Base-by-base conservation (phyloP, 2,797 vertebrate genomes). In the Mareca strepera region DNA sequence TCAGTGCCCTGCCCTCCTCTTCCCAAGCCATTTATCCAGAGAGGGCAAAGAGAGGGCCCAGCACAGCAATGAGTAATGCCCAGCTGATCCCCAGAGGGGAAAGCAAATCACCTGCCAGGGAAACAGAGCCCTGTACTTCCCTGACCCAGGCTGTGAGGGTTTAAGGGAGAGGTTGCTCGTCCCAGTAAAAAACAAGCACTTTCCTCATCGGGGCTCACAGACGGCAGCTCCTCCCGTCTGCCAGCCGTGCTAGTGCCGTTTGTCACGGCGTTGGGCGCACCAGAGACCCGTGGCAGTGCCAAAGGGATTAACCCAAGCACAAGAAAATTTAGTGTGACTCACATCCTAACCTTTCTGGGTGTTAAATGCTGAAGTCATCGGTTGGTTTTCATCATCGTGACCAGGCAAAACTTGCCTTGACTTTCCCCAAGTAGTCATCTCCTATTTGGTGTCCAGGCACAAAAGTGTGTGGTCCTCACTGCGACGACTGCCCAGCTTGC, bases 31-130 rank as follows among this genome's bases (percentile, higher is more conserved):
- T 96, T 87, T 50, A 33, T 96, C 8, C 75, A 68, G 66, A 92
- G 28, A 83, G 89, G 79, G 73, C 76, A 81, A 12, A 48, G 73
- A 89, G 22, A 63, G 79, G 58, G 43, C 66, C 53, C 76, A 79
- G 84, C 63, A 72, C 53, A 96, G 43, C 79, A 80, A 12, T 92
- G 94, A 96, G 52, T 95, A 95, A 96, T 46, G 64, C 93, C 82
- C 56, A 26, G 53, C 55, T 73, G 58, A 96, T 53, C 60, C 92
- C 92, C 91, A 29, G 80, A 31, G 43, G 81, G 78, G 79, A 58
- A 72, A 12, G 68, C 29, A 78, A 52, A 73, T n/a, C 82, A 86
- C 37, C 55, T 92, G 66, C 82, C 82, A 56, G 9, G 87, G 62
- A 81, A 87, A 48, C 48, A 23, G n/a, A 21, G 59, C 43, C 50